A percentile compares a stretch with the other conserved stretches of the same genome.
phyloP scores from a whole-genome alignment of 2,797 vertebrate genomes.

The Micropoecilia bifurca region DNA sequence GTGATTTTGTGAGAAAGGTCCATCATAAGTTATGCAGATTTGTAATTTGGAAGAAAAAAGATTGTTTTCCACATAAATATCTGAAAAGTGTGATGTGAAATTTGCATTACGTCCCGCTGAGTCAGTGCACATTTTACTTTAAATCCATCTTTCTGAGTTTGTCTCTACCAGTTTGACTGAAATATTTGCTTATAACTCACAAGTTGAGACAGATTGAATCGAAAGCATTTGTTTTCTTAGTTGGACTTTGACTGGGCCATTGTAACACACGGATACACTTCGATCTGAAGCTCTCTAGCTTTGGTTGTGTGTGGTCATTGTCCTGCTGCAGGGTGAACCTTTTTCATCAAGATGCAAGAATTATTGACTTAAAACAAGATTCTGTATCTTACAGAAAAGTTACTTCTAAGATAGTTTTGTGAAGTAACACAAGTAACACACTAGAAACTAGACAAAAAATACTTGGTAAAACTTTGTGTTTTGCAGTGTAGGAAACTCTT shows the following conservation, averaged over 20 bases:
- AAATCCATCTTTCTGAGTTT: neutral
- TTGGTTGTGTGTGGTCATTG: neutral
- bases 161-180: neutral
- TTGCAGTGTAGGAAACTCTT: neutral
- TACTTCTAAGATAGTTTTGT: too few species aligned
- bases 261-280: neutral
- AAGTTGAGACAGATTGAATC: neutral
- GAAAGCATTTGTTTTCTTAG: neutral
- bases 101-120: neutral
- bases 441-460: too few species aligned
- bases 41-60: neutral
- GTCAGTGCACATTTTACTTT: neutral
- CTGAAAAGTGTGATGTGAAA: neutral
- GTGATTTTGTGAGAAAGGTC: neutral
- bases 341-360: neutral
- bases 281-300: neutral
- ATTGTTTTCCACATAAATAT: neutral
- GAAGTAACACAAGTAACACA: too few species aligned
- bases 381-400: too few species aligned
- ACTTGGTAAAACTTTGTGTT: too few species aligned
- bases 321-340: neutral
- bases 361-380: too few species aligned
- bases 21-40: neutral
- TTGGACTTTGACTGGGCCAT: neutral
- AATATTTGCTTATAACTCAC: neutral